Evolutionary conservation across 2,888 invertebrate species (phyloP), one percentile per base, ranked within the genome.

Genomic region (Corbicula japonica): DNA sequence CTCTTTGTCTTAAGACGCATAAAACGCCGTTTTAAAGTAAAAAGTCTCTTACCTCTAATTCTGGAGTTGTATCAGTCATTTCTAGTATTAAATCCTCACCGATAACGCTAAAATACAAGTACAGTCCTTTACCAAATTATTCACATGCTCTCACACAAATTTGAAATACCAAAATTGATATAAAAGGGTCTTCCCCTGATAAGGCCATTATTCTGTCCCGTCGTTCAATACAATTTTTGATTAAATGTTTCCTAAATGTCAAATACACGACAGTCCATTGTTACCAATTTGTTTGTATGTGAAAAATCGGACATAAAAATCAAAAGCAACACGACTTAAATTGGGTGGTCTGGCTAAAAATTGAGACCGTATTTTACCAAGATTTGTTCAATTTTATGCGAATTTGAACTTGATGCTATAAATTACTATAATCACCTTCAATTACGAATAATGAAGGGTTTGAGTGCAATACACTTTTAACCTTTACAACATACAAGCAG

Each of bases 161-260:
- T 30, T 54, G 23, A 54, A 32, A 28, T 28, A 32, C 32, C 32
- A 28, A 54, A 54, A 54, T 18, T 23, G n/a, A 23, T 23, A 18
- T 54, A 28, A 30, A 12, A n/a, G 32, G n/a, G 23, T 46, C 21
- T 46, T 21, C 4, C 18, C 46, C 46, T 8, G 18, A 21, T 4
- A 8, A 15, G 3, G 18, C n/a, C 6, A 21, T 21, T 15, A 46
- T 21, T 21, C 18, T 46, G 5, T 46, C 4, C 18, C 4, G 21
- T 46, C 4, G 10, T 35, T 58, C 21, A 21, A 35, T 35, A 58
- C 26, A 35, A 21, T 35, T 35, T 35, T 58, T 58, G 58, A 58
- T 58, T 58, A 35, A 58, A 58, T 35, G 58, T 35, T 58, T 58
- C 21, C 58, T 35, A 58, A 58, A 58, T 58, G 35, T 21, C 58